Evolutionary conservation across 2,888 invertebrate genomes (phyloP).

Genomic region (Frankliniella fusca): DNA sequence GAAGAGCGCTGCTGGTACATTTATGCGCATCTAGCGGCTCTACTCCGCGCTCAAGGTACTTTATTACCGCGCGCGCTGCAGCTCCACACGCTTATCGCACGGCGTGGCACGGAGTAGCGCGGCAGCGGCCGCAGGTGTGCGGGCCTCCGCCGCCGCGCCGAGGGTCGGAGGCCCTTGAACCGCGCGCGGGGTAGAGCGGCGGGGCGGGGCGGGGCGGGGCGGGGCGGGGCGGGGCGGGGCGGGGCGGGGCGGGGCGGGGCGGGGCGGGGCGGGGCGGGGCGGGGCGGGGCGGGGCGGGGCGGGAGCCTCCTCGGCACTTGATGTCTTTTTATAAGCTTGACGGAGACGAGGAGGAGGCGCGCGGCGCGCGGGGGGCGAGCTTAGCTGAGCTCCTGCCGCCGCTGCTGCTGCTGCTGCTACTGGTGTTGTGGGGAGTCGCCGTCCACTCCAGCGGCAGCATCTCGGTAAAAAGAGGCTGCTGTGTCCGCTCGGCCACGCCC

Average conservation of each 20-base stretch:
- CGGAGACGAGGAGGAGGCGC: not conserved
- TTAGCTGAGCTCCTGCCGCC: no score
- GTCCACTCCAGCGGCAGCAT: no score
- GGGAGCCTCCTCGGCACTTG: not conserved
- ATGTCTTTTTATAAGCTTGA: slow-evolving; percentile 1
- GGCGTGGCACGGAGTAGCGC: not conserved
- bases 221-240: not conserved
- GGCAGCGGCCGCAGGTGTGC: not conserved
- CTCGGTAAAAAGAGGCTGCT: no score
- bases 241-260: not conserved
- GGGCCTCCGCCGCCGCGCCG: not conserved
- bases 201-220: not conserved
- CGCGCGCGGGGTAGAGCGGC: not conserved
- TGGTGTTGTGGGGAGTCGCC: no score
- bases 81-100: no score
- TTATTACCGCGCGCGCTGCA: no score
- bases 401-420: no score
- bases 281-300: not conserved
- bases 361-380: not conserved
- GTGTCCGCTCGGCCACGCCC: no score
- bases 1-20: no score
- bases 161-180: not conserved
- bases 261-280: not conserved
- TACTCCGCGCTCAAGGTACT: no score
- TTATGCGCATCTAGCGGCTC: no score